Conservation (phyloP, 2,113 vertebrate species). For the Meriones unguiculatus region DNA sequence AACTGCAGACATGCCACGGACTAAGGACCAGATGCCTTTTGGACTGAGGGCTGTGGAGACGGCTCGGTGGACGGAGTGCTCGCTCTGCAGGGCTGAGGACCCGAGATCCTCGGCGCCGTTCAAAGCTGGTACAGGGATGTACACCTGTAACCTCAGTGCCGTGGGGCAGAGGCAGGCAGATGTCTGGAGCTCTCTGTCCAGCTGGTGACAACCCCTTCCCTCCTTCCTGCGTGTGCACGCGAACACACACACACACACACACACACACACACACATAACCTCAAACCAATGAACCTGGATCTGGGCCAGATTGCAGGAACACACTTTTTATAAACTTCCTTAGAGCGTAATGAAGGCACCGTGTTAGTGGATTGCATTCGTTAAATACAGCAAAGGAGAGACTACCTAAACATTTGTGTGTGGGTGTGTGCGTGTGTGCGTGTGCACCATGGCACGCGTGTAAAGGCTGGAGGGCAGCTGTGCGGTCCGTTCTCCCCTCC, state of each 20-base stretch:
- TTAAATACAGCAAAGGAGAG: constrained; percentile 36
- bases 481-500: background rate
- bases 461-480: background rate
- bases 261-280: background rate
- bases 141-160: no score
- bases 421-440: background rate
- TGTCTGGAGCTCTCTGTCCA: background rate
- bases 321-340: constrained; percentile 19
- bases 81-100: background rate
- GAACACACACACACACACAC: no score
- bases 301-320: background rate
- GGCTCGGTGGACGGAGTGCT: background rate
- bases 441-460: fast-evolving
- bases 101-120: background rate
- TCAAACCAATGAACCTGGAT: background rate
- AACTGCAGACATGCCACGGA: constrained; percentile 34
- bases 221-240: no score
- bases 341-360: constrained; percentile 33
- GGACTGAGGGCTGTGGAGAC: background rate
- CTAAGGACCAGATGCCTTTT: constrained; percentile 60
- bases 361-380: constrained; percentile 31
- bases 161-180: background rate
- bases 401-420: background rate
- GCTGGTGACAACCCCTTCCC: no score
- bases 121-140: no score